Evolutionary conservation across 2,113 vertebrate species (phyloP).

Genomic region (Apteryx owenii): DNA sequence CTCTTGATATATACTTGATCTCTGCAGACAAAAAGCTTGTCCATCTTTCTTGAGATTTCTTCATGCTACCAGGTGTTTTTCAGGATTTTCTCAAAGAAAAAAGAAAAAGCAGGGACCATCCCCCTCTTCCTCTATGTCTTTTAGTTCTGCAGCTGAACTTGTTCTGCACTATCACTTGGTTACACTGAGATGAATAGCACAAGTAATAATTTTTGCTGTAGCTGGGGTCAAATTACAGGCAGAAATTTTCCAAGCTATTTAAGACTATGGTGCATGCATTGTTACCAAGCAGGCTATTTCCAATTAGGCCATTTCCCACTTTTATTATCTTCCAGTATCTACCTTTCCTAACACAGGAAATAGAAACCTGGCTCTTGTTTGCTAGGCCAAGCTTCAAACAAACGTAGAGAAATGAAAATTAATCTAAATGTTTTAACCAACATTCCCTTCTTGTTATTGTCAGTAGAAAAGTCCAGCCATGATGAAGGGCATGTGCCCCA

Average conservation of each 20-base stretch:
- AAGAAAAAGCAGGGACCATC: background rate
- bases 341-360: background rate
- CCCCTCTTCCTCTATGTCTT: background rate
- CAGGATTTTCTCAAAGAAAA: background rate
- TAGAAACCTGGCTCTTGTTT: background rate
- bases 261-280: background rate
- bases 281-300: background rate
- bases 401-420: background rate
- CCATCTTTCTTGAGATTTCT: background rate
- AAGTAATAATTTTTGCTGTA: background rate
- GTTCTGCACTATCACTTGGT: background rate
- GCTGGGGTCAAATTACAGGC: background rate
- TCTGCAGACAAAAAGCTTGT: background rate
- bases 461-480: background rate
- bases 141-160: background rate
- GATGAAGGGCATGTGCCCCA: background rate
- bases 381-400: background rate
- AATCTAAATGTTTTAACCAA: background rate
- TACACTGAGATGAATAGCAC: background rate
- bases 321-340: background rate
- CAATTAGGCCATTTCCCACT: background rate
- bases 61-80: background rate
- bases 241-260: background rate
- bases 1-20: background rate
- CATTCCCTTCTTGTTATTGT: background rate